A percentile compares a stretch with the other conserved stretches of the same genome.
These are phyloP conservation scores for Eulacestoma nigropectus DNA, from an alignment of 2,113 vertebrate species.

Conservation along the genomic window DNA sequence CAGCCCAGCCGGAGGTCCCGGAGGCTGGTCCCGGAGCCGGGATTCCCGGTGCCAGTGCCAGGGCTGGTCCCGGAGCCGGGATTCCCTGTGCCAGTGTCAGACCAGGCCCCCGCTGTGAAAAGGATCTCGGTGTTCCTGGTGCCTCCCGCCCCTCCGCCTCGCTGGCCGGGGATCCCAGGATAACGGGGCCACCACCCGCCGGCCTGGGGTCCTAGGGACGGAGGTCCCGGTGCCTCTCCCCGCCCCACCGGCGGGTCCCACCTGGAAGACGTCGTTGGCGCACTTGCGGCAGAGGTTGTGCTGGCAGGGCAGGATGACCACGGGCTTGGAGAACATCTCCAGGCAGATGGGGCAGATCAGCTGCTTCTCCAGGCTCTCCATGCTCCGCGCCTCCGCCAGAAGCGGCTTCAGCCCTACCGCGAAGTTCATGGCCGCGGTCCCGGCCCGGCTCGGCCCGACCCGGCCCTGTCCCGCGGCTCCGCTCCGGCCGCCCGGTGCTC, in stretches of 20 bases:
- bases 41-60: neutral
- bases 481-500: neutral
- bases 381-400: slow-evolving; percentile 74
- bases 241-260: slow-evolving; percentile 11
- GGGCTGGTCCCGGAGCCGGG: no score
- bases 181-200: neutral
- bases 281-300: slow-evolving; percentile 96
- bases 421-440: slow-evolving; percentile 81
- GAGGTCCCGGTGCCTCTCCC: neutral
- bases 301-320: slow-evolving; percentile 96
- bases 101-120: no score
- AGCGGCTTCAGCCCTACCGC: slow-evolving; percentile 78
- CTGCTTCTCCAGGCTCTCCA: slow-evolving; percentile 97
- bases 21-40: neutral
- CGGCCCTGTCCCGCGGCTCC: neutral
- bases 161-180: neutral
- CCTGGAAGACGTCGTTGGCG: slow-evolving; percentile 91
- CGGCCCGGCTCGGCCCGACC: neutral
- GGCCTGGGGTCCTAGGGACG: neutral
- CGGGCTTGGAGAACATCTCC: slow-evolving; percentile 95
- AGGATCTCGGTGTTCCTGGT: neutral
- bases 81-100: neutral
- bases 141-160: neutral
- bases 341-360: slow-evolving; percentile 96
- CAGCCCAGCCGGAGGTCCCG: neutral